Conservation (phyloP, 2,797 vertebrate species). For the Etheostoma perlongum region DNA sequence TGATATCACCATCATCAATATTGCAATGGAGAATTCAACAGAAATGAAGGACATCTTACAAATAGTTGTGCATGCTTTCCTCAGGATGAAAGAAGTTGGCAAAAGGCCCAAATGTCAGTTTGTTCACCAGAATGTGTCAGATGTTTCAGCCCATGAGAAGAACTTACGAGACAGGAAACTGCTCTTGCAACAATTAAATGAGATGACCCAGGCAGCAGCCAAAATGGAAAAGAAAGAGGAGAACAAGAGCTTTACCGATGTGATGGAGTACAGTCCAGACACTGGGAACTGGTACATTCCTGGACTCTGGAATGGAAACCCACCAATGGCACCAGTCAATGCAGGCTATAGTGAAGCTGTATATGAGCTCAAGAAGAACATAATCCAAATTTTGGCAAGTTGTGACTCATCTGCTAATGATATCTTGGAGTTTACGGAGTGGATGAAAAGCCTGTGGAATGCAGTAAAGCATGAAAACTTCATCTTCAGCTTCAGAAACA, state of each 20-base stretch:
- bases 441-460: conserved; percentile 82
- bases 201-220: conserved; percentile 77
- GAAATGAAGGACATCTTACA: conserved; percentile 83
- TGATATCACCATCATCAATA: conserved; percentile 81
- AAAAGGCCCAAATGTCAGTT: conserved; percentile 80
- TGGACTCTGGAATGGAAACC: conserved; percentile 87
- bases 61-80: conserved; percentile 80
- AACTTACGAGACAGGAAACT: conserved; percentile 76
- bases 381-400: conserved; percentile 75
- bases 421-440: conserved; percentile 77
- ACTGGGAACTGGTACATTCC: conserved; percentile 86
- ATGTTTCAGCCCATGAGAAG: conserved; percentile 79
- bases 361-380: conserved; percentile 83
- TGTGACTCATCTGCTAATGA: conserved; percentile 56
- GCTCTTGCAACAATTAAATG: conserved; percentile 75
- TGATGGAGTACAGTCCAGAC: conserved; percentile 79
- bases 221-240: conserved; percentile 77
- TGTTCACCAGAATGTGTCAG: conserved; percentile 83
- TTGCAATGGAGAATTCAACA: conserved; percentile 81
- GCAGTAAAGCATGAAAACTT: conserved; percentile 81
- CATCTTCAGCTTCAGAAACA: conserved; percentile 85
- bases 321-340: conserved; percentile 88
- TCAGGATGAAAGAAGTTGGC: conserved; percentile 80
- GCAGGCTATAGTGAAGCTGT: conserved; percentile 85
- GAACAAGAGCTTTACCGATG: conserved; percentile 75